These are phyloP conservation scores for Sepiola atlantica DNA, from an alignment of 2,888 invertebrate species.

Conservation along the genomic window DNA sequence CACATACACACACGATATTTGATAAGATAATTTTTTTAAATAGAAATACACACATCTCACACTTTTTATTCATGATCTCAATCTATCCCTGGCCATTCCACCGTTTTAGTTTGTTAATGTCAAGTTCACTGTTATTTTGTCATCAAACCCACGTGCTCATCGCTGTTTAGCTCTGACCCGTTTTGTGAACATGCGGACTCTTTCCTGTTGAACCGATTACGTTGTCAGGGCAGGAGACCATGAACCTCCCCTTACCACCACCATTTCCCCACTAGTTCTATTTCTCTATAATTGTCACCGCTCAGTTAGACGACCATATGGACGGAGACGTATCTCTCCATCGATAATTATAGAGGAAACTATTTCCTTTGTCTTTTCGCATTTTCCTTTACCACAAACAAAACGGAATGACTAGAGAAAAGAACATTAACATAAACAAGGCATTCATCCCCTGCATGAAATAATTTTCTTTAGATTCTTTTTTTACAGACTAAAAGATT, in stretches of 20 bases:
- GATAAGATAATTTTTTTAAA: too few species aligned
- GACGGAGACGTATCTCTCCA: not conserved
- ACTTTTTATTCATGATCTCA: too few species aligned
- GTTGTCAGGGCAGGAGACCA: not conserved
- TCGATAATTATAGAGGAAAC: not conserved
- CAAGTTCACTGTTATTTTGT: not conserved
- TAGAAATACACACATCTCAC: too few species aligned
- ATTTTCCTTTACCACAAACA: not conserved
- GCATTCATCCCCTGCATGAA: too few species aligned
- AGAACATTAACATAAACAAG: not conserved
- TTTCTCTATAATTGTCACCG: not conserved
- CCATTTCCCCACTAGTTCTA: too few species aligned
- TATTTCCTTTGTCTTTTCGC: too few species aligned
- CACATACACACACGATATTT: too few species aligned
- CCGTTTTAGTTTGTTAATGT: too few species aligned
- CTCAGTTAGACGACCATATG: not conserved
- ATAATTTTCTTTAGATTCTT: too few species aligned
- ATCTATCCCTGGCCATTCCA: too few species aligned
- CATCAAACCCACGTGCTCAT: not conserved
- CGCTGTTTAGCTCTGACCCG: not conserved
- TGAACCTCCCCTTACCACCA: not conserved
- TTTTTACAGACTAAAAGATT: too few species aligned
- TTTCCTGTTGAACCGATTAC: not conserved
- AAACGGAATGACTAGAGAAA: not conserved
- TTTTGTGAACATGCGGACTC: not conserved